Evolutionary conservation across 2,888 invertebrate species (phyloP).

Genomic region (Sphecodes monilicornis): DNA sequence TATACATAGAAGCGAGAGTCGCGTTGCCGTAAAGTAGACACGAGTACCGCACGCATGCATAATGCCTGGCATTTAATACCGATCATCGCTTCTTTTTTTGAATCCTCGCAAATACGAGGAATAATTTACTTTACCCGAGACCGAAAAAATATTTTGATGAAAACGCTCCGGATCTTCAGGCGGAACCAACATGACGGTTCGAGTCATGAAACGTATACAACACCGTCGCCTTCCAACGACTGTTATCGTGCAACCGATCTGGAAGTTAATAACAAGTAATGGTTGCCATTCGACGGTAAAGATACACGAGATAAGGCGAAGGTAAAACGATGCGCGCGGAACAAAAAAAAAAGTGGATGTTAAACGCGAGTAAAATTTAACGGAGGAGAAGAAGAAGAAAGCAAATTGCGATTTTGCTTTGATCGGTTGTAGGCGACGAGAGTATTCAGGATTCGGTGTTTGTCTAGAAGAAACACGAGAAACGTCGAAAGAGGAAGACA

Average conservation of each 20-base stretch:
- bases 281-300: not conserved
- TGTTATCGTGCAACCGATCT: not conserved
- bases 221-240: not conserved
- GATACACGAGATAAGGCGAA: not conserved
- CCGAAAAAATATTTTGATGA: not conserved
- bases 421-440: not conserved
- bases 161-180: not conserved
- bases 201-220: not conserved
- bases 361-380: not conserved
- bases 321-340: not conserved
- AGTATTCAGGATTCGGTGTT: not conserved
- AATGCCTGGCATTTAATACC: not conserved
- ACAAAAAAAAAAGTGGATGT: not conserved
- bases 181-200: not conserved
- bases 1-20: not conserved
- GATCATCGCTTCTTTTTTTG: not conserved
- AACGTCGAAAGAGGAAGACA: not conserved
- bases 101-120: no score
- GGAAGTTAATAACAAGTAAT: slow-evolving; percentile 1
- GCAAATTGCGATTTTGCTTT: not conserved
- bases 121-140: not conserved
- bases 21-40: not conserved
- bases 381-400: not conserved
- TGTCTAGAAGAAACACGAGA: not conserved
- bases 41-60: not conserved